Evolutionary conservation across 2,113 vertebrate genomes (phyloP).

Genomic region (Pachycephala philippinensis): DNA sequence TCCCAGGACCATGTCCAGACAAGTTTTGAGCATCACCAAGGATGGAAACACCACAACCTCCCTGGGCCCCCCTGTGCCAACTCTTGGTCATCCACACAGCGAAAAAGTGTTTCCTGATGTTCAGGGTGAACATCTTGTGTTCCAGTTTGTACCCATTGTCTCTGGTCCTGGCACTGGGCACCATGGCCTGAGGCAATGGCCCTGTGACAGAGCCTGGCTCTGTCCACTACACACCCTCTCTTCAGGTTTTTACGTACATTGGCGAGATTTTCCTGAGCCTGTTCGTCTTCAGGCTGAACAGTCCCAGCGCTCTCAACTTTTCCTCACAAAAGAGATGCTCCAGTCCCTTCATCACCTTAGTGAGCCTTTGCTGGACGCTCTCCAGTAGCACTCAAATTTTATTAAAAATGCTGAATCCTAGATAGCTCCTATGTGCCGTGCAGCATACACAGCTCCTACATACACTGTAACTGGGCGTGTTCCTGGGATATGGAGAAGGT

Average conservation of each 20-base stretch:
- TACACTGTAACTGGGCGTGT: accelerated
- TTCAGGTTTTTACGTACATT: not conserved
- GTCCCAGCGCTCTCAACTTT: not conserved
- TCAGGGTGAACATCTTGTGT: not conserved
- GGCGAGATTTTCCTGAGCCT: not conserved
- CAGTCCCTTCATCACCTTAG: not conserved
- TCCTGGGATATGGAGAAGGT: not conserved
- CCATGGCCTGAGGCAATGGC: not conserved
- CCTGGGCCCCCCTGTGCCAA: not conserved
- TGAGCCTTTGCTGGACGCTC: not conserved
- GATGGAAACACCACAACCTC: not conserved
- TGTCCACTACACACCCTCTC: accelerated
- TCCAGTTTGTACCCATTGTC: not conserved
- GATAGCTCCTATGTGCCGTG: not conserved
- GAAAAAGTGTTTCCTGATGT: not conserved
- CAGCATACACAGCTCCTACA: not conserved
- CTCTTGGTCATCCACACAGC: not conserved
- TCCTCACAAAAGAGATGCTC: not conserved
- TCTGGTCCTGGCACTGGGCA: not conserved
- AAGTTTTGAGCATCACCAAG: not conserved
- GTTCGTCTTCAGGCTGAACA: not conserved
- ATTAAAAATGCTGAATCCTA: not conserved
- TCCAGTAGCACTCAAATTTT: not conserved
- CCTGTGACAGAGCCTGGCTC: not conserved
- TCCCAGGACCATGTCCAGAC: accelerated